Percentiles rank a stretch among this genome's conserved stretches.
Conservation (phyloP, 2,113 vertebrate species). For the Chlamydotis undulata region DNA sequence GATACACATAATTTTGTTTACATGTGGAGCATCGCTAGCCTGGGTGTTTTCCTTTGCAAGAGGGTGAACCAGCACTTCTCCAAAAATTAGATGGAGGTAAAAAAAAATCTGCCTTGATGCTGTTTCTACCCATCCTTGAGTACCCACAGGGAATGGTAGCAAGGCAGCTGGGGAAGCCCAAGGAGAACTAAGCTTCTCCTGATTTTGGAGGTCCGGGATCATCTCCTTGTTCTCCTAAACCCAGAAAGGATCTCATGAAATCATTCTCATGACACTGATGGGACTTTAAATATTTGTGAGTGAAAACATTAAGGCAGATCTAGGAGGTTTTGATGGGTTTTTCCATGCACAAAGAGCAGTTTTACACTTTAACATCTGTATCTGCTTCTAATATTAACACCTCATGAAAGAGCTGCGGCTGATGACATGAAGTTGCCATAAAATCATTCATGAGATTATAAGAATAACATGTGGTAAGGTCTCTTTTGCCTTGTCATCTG, state of each 20-base stretch:
- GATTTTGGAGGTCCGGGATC: not conserved
- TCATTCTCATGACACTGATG: not conserved
- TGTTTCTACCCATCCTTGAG: not conserved
- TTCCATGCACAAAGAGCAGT: not conserved
- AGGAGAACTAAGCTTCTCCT: not conserved
- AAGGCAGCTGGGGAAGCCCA: not conserved
- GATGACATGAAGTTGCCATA: not conserved
- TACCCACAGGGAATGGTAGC: not conserved
- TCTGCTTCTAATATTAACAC: not conserved
- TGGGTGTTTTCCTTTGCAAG: not conserved
- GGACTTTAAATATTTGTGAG: not conserved
- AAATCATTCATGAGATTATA: not conserved
- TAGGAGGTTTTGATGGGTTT: not conserved
- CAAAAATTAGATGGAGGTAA: not conserved
- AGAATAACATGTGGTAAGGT: not conserved
- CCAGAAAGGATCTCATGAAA: not conserved
- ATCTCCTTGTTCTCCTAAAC: not conserved
- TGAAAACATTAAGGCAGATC: slow-evolving; percentile 12
- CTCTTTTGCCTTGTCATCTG: not conserved
- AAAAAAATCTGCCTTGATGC: not conserved
- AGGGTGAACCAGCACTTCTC: not conserved
- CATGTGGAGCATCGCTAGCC: not conserved
- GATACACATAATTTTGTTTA: fast-evolving
- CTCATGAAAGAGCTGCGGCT: not conserved
- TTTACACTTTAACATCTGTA: not conserved